Base-by-base conservation (phyloP, 2,888 invertebrate genomes). In the Macrosoma leucophasiata region DNA sequence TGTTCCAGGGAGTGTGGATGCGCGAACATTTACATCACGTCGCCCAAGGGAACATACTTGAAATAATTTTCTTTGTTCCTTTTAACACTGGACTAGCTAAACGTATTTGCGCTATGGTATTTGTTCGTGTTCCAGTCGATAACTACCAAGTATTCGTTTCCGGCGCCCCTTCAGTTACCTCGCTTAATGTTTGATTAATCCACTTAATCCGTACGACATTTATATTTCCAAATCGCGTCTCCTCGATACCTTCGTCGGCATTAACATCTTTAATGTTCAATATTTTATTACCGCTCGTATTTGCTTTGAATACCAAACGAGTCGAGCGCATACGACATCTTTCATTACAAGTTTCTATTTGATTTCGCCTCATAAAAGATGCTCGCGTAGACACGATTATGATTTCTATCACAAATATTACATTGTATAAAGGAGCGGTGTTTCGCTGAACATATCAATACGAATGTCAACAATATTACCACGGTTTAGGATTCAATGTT, bases 261-360 rank as follows among this genome's bases (percentile, higher is more conserved):
- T 74, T 75, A 72, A 73, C 75, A 71, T 61, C 69, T 67, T 68
- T n/a, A 65, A 71, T 69, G 72, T 72, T 64, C 72, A 75, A 75
- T 75, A 77, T 78, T 79, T 77, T 82, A 82, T 76, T 73, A 70
- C 75, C 63, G 54, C 45, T 55, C 59, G 52, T 71, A 69, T 81
- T 81, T 78, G 72, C 65, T 65, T 68, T 66, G 68, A 62, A 72
- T 72, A 69, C 69, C 67, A 72, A 74, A 77, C 81, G 73, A 63
- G 69, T 65, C 59, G 55, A 63, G 60, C 60, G 68, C 61, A 67
- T 58, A 73, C 62, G 72, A 75, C 75, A 77, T 79, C 76, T 75
- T 76, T 75, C 76, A 81, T 79, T 79, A 72, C 81, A 76, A 73
- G 82, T 82, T 82, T 84, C 84, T 82, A 84, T 82, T 84, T 82